Conservation (phyloP, 2,888 invertebrate genomes). For the Argyresthia albistria region DNA sequence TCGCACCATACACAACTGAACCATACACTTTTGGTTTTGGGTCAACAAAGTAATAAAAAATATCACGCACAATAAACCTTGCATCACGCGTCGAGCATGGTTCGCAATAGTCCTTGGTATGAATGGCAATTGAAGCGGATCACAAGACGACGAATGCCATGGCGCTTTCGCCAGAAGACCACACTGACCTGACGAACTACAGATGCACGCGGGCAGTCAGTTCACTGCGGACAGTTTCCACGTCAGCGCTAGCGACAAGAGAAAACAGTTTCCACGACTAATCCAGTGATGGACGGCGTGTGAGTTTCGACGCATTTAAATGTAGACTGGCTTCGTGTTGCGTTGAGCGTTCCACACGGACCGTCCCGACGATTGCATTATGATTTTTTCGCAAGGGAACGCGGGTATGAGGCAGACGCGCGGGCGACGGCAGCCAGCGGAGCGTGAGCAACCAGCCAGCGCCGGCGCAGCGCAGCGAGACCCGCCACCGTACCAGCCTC, state of each 20-base stretch:
- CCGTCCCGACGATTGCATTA: conserved; percentile 71
- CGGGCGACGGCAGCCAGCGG: conserved; percentile 47
- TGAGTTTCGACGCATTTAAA: conserved; percentile 68
- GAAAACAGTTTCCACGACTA: conserved; percentile 60
- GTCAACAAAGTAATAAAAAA: conserved; percentile 18
- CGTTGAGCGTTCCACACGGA: conserved; percentile 63
- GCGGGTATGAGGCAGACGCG: conserved; percentile 38
- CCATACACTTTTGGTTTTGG: conserved; percentile 20
- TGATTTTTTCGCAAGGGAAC: conserved; percentile 70
- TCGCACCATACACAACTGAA: conserved; percentile 31
- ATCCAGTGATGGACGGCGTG: conserved; percentile 69
- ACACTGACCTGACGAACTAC: conserved; percentile 28
- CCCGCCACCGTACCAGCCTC: conserved; percentile 22
- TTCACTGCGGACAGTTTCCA: conserved; percentile 37
- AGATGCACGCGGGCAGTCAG: conserved; percentile 26
- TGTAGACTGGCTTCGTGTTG: conserved; percentile 67
- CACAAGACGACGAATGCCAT: conserved; percentile 8
- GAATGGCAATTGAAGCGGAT: conserved; percentile 10
- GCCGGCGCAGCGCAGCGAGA: conserved; percentile 43
- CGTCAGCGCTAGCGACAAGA: conserved; percentile 44
- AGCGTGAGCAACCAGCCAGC: conserved; percentile 42
- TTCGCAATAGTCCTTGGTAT: conserved; percentile 9
- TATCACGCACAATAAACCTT: conserved; percentile 6
- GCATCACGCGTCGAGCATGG: conserved; percentile 10
- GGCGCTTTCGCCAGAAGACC: neutral